Evolutionary conservation across 2,888 invertebrate species (phyloP).

Genomic region (Brenthis ino): DNA sequence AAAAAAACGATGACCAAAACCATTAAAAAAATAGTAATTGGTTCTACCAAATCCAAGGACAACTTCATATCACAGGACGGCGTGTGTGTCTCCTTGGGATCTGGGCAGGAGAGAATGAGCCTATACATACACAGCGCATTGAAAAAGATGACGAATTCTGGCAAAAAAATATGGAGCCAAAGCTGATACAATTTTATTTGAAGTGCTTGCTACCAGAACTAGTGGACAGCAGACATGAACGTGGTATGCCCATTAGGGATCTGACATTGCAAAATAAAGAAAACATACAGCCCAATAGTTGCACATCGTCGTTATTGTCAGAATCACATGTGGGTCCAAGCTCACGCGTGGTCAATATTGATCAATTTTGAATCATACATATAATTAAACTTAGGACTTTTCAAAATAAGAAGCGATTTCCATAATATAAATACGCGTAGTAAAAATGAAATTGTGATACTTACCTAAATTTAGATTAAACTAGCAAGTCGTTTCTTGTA

Average conservation of each 20-base stretch:
- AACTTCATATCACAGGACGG: conserved; percentile 28
- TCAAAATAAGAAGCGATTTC: too few species aligned
- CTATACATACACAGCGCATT: conserved; percentile 11
- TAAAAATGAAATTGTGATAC: too few species aligned
- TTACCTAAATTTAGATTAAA: too few species aligned
- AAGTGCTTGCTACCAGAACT: conserved; percentile 32
- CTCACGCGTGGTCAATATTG: too few species aligned
- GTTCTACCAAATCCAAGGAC: conserved; percentile 35
- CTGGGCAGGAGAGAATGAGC: conserved; percentile 19
- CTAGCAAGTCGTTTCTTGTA: too few species aligned
- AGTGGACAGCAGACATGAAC: conserved; percentile 21
- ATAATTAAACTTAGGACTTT: too few species aligned
- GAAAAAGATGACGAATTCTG: conserved; percentile 33
- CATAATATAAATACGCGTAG: too few species aligned
- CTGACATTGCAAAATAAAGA: background rate
- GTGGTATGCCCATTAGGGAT: conserved; percentile 25
- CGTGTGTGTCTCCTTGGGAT: conserved; percentile 30
- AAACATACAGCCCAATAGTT: background rate
- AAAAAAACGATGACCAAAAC: conserved; percentile 22
- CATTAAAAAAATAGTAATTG: conserved; percentile 27
- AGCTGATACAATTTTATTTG: conserved; percentile 24
- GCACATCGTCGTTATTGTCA: too few species aligned
- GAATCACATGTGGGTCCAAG: too few species aligned
- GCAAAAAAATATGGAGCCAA: conserved; percentile 27
- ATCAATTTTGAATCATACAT: too few species aligned